Base-by-base conservation (phyloP, 2,113 vertebrate species). In the Siniperca knerii region DNA sequence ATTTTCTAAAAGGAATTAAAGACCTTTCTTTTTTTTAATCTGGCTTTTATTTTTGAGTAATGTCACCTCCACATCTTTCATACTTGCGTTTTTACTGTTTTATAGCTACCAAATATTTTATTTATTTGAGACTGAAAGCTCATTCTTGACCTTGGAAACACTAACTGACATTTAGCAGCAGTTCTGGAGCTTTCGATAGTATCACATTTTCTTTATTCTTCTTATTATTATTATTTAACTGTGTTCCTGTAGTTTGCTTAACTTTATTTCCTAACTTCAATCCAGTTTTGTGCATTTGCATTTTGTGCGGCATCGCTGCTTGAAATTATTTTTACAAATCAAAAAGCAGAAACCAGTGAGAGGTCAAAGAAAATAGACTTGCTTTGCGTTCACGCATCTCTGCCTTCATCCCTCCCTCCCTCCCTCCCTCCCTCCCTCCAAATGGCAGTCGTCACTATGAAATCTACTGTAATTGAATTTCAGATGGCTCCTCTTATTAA, bases 381-480 rank as follows among this genome's bases (percentile, higher is more conserved):
- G 68, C 33, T 21, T 60, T 48, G 50, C 18, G 12, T 44, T 75
- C 68, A 61, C 70, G 71, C 69, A 52, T 85, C 73, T 69, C 69
- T 82, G 35, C 58, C 74, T 77, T 74, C 73, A 57, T 76, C 82
- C 82, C 20, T 4, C 35, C 2, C 35, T 81, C 76, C 69, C 10
- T 81, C 76, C 58, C 64, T 84, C 80, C 69, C 10, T 81, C 76
- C 58, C 64, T 84, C 80, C 50, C 71, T 70, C 86, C 78, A 86
- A 90, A 94, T 90, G 68, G 66, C 77, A 61, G 79, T 73, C 70
- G 9, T 66, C 40, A 70, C 89, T 66, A 84, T 84, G 71, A 94
- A 88, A 92, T 93, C 95, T 94, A 79, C 76, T 87, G 95, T 86
- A 96, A 97, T 95, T 97, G 93, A 94, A 94, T 94, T 93, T 95